These are phyloP conservation scores for Circaetus gallicus DNA, from an alignment of 2,113 vertebrate species.

Conservation along the genomic window DNA sequence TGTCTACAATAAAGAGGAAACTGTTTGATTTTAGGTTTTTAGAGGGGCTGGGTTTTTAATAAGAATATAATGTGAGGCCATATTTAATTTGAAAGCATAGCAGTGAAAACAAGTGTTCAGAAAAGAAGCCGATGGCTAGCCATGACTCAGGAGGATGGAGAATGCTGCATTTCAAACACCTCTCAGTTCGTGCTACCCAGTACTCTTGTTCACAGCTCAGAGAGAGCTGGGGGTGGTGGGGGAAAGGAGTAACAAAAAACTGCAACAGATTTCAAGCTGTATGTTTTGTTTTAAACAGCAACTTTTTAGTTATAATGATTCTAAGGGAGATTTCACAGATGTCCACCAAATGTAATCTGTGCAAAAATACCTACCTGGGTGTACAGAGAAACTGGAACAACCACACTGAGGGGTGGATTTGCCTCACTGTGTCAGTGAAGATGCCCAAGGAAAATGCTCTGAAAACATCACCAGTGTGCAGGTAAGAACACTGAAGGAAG, in stretches of 20 bases:
- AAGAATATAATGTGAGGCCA: background rate
- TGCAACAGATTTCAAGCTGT: slow-evolving; percentile 19
- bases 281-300: background rate
- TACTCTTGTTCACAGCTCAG: slow-evolving; percentile 23
- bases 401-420: background rate
- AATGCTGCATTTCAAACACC: slow-evolving; percentile 17
- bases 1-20: background rate
- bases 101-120: slow-evolving; percentile 13
- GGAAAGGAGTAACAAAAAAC: background rate
- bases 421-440: background rate
- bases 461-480: background rate
- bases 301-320: background rate
- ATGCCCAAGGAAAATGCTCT: background rate
- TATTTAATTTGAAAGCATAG: background rate
- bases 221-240: slow-evolving; percentile 29
- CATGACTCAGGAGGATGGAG: slow-evolving; percentile 25
- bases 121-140: background rate
- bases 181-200: slow-evolving; percentile 14
- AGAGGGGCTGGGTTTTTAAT: background rate
- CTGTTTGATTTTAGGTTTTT: background rate
- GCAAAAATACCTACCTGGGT: background rate
- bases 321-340: background rate
- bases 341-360: background rate
- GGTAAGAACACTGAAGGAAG: background rate
- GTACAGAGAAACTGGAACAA: background rate